These are phyloP conservation scores for Lophotriccus pileatus DNA, from an alignment of 2,797 vertebrate species.

Conservation along the genomic window DNA sequence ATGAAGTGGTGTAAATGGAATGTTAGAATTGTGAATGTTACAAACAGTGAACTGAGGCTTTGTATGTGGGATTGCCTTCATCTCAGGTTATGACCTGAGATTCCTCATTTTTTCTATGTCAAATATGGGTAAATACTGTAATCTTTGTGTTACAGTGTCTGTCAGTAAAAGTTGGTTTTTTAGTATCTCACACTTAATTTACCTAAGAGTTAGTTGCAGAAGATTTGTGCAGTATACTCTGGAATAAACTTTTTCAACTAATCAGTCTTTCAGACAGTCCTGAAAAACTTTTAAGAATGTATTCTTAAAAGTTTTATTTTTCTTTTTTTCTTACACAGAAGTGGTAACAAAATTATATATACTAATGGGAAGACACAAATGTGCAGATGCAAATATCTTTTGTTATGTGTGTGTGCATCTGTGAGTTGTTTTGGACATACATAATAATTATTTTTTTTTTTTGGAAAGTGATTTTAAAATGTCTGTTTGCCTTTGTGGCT, in stretches of 20 bases:
- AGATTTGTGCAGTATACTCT: not conserved
- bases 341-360: not conserved
- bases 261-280: not conserved
- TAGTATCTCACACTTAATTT: not conserved
- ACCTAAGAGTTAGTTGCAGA: not conserved
- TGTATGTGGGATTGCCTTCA: not conserved
- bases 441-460: not conserved
- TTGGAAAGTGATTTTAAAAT: not conserved
- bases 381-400: not conserved
- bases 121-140: not conserved
- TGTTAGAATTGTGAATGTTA: not conserved
- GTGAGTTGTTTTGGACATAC: not conserved
- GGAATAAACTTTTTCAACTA: not conserved
- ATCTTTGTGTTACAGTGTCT: not conserved
- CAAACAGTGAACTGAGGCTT: not conserved
- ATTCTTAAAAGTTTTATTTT: not conserved
- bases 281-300: not conserved
- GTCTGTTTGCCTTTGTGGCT: not conserved
- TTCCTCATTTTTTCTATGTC: not conserved
- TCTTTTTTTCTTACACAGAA: not conserved
- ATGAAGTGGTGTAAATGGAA: fast-evolving
- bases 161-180: not conserved
- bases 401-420: not conserved
- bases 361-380: not conserved
- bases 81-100: not conserved